Base-by-base conservation (phyloP, 2,888 invertebrate genomes). In the Mantis religiosa region DNA sequence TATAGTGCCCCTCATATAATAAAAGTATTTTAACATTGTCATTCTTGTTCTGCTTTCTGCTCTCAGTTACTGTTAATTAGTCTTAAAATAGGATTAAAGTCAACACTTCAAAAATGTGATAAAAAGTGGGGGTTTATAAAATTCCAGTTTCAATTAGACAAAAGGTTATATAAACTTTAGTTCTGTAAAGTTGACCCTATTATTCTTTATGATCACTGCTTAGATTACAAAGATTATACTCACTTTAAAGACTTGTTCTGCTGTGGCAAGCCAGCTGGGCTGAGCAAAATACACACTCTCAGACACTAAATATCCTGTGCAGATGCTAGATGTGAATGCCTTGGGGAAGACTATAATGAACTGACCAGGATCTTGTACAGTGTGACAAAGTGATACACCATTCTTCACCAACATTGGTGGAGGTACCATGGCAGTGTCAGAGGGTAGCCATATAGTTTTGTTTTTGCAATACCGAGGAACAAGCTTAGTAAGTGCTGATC, bases 241-340 rank as follows among this genome's bases (percentile, higher is more conserved):
- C 92, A 96, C 97, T 93, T 96, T 94, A 92, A 98, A 97, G 30
- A 96, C 96, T 91, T 95, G 94, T 91, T 96, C 95, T 0, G 97
- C 96, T 4, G 95, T 94, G 87, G 95, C 94, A 0, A 98, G 93
- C 98, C 98, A 99, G 0, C 95, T 95, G 2, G 95, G 94, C 12
- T 97, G 96, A 0, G 98, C 98, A 92, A 98, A 98, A 92, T 98
- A 98, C 0, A 98, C 98, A 92, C 98, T 98, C 92, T 99, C 99
- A 0, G 98, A 97, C 0, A 98, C 96, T 0, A 97, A 96, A 92
- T 97, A 98, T 0, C 98, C 98, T 0, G 98, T 97, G 90, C 97
- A 97, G 90, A 99, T 95, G 83, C 97, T 97, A 0, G 97, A 97
- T 0, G 98, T 98, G 92, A 97, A 98, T 0, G 98, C 97, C 92